These are phyloP conservation scores for Leucoraja ocellata DNA, from an alignment of 2,797 vertebrate species.

Conservation along the genomic window DNA sequence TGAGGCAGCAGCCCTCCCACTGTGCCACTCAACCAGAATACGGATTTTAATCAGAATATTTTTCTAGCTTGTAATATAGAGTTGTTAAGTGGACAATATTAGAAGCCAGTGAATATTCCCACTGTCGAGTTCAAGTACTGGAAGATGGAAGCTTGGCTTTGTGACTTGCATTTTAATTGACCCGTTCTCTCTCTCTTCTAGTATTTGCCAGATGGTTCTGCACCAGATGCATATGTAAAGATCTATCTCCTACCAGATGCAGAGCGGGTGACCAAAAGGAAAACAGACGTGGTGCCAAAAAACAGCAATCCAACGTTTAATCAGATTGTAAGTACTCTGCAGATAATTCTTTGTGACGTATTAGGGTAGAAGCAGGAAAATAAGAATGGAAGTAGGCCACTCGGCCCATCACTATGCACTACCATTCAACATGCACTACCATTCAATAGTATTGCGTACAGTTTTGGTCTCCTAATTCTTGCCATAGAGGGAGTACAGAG, in stretches of 20 bases:
- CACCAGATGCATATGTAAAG: slow-evolving; percentile 70
- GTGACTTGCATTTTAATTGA: background rate
- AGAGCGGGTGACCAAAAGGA: slow-evolving; percentile 59
- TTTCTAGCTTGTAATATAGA: background rate
- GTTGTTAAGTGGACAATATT: background rate
- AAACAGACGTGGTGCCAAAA: slow-evolving; percentile 74
- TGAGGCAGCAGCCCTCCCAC: too few relatives aligned
- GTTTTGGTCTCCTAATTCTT: too few relatives aligned
- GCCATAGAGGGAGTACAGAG: too few relatives aligned
- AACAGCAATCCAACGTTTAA: slow-evolving; percentile 76
- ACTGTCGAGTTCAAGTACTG: background rate
- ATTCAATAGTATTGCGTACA: too few relatives aligned
- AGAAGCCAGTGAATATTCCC: background rate
- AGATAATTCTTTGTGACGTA: background rate
- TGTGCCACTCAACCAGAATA: too few relatives aligned
- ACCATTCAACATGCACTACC: too few relatives aligned
- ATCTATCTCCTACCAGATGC: slow-evolving; percentile 68
- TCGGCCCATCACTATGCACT: too few relatives aligned
- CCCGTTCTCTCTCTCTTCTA: slow-evolving; percentile 50
- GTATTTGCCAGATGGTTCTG: slow-evolving; percentile 68
- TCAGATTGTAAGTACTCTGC: slow-evolving; percentile 65
- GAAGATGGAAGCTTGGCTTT: background rate
- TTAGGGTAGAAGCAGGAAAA: too few relatives aligned
- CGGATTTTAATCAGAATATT: background rate
- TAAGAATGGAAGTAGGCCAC: too few relatives aligned